Evolutionary conservation across 2,797 vertebrate genomes (phyloP).

Genomic region (Scarus forsteni): DNA sequence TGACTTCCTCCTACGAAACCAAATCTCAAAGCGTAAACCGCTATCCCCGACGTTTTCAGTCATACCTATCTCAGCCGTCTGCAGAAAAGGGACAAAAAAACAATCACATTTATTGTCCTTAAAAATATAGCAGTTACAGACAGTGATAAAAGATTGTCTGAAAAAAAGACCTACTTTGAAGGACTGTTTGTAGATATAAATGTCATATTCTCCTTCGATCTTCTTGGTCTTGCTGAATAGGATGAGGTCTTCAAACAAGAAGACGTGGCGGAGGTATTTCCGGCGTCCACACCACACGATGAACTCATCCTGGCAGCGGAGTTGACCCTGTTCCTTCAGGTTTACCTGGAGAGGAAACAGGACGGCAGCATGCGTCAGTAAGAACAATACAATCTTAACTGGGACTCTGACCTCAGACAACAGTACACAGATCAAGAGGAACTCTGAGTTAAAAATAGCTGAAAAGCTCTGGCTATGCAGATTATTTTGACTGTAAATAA

Average conservation of each 20-base stretch:
- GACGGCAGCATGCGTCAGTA: conserved; percentile 57
- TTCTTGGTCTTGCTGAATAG: conserved; percentile 93
- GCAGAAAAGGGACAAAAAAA: conserved; percentile 7
- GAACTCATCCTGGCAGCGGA: conserved; percentile 91
- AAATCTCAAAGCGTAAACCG: conserved; percentile 90
- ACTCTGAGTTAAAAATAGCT: conserved; percentile 51
- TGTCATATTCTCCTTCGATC: conserved; percentile 88
- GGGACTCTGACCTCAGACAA: conserved; percentile 45
- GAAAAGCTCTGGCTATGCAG: conserved; percentile 7
- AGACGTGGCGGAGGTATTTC: conserved; percentile 89
- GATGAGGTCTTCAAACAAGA: conserved; percentile 92
- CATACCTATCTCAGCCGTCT: conserved; percentile 92
- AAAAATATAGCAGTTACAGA: neutral
- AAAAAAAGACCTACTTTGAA: conserved; percentile 83
- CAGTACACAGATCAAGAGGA: conserved; percentile 52
- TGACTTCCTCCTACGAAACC: conserved; percentile 89
- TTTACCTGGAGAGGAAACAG: conserved; percentile 85
- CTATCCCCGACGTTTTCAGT: conserved; percentile 90
- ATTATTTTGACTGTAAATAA: neutral
- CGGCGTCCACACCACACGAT: conserved; percentile 89
- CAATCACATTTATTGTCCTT: neutral
- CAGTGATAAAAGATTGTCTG: neutral
- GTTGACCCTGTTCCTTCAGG: conserved; percentile 90
- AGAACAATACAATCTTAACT: conserved; percentile 65
- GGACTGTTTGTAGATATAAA: conserved; percentile 91